These are phyloP conservation scores for Strigamia transsilvanica DNA, from an alignment of 2,888 invertebrate species.

Conservation along the genomic window DNA sequence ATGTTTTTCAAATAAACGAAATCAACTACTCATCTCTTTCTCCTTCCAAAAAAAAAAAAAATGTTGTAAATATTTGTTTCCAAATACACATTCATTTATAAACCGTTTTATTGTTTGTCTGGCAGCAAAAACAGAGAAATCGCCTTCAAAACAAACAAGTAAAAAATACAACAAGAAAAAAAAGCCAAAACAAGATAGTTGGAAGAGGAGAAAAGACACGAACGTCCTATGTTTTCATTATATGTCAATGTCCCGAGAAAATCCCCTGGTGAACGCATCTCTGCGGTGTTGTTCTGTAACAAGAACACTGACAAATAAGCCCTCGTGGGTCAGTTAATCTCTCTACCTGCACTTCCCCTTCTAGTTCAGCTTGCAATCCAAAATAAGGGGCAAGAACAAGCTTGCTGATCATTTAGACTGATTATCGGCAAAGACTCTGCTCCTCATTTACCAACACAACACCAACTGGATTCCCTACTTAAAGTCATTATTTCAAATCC, in stretches of 20 bases:
- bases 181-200: neutral
- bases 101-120: neutral
- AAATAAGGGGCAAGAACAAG: constrained; percentile 46
- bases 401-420: constrained; percentile 48
- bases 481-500: constrained; percentile 49
- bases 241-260: constrained; percentile 45
- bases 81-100: neutral
- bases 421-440: constrained; percentile 48
- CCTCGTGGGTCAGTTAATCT: constrained; percentile 49
- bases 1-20: neutral
- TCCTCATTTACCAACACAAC: constrained; percentile 49
- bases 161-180: neutral
- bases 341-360: constrained; percentile 45
- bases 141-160: neutral
- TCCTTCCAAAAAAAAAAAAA: no score
- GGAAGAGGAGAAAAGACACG: neutral
- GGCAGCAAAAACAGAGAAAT: neutral
- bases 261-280: constrained; percentile 45
- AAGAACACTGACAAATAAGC: constrained; percentile 49
- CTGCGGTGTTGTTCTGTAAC: constrained; percentile 48
- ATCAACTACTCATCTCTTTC: no score
- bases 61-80: neutral
- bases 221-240: constrained; percentile 45
- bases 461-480: constrained; percentile 39
- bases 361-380: constrained; percentile 33